Conservation (phyloP, 2,797 vertebrate genomes). For the Tenualosa thibaudeaui region DNA sequence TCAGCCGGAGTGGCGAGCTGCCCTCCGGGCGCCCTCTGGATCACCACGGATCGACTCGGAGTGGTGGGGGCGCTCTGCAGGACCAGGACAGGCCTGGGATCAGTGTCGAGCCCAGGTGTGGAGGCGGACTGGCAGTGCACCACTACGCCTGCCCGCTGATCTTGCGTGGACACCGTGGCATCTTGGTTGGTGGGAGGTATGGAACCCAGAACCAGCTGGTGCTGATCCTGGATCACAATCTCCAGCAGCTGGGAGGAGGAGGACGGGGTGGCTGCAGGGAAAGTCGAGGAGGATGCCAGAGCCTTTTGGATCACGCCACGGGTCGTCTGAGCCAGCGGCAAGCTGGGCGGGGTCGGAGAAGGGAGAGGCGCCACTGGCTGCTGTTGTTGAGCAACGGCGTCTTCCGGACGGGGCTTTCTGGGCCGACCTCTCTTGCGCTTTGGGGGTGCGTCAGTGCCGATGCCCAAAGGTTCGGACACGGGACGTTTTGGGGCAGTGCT, state of each 20-base stretch:
- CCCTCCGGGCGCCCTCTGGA: slow-evolving; percentile 67
- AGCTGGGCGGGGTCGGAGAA: slow-evolving; percentile 35
- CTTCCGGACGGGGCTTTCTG: slow-evolving; percentile 73
- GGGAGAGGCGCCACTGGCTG: slow-evolving; percentile 28
- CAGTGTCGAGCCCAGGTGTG: background rate
- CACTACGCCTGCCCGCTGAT: slow-evolving; percentile 60
- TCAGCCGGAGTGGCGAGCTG: background rate
- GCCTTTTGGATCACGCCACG: slow-evolving; percentile 70
- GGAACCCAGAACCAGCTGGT: slow-evolving; percentile 62
- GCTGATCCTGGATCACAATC: slow-evolving; percentile 73
- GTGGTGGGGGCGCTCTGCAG: slow-evolving; percentile 52
- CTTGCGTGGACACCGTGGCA: slow-evolving; percentile 30
- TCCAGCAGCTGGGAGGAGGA: slow-evolving; percentile 63
- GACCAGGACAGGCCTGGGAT: slow-evolving; percentile 56
- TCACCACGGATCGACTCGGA: slow-evolving; percentile 69
- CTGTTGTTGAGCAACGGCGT: slow-evolving; percentile 40
- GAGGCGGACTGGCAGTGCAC: slow-evolving; percentile 59
- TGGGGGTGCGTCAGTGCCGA: slow-evolving; percentile 18
- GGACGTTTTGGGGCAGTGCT: slow-evolving; percentile 55
- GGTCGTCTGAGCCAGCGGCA: slow-evolving; percentile 48
- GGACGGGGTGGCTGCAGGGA: slow-evolving; percentile 28
- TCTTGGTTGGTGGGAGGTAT: slow-evolving; percentile 57
- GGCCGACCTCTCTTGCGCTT: slow-evolving; percentile 83
- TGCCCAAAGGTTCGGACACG: slow-evolving; percentile 50
- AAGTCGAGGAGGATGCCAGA: slow-evolving; percentile 44